Evolutionary conservation across 2,888 invertebrate species (phyloP).

Genomic region (Melieria crassipennis): DNA sequence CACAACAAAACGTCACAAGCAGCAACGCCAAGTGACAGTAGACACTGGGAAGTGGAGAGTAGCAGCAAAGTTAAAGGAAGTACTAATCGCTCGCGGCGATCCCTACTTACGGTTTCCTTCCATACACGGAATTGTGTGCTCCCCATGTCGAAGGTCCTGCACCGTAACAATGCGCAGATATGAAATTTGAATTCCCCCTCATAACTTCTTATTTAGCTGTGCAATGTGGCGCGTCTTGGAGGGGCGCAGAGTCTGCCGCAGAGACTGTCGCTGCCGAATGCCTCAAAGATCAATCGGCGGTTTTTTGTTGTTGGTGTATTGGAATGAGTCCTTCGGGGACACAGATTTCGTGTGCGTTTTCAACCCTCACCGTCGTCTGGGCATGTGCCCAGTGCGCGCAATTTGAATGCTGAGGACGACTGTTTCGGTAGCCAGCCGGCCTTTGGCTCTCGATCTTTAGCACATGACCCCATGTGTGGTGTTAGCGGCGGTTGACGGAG

Average conservation of each 20-base stretch:
- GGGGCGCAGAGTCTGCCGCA: constrained; percentile 13
- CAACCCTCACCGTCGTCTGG: background rate
- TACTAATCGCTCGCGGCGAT: constrained; percentile 24
- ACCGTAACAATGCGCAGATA: too few relatives aligned
- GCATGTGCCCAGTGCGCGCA: constrained; percentile 19
- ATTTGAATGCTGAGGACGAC: constrained; percentile 34
- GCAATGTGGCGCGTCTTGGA: constrained; percentile 4
- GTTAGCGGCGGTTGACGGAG: background rate
- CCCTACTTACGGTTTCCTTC: constrained; percentile 18
- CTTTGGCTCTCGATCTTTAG: constrained; percentile 18
- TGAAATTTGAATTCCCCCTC: background rate
- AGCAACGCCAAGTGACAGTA: constrained; percentile 2
- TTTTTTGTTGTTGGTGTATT: background rate
- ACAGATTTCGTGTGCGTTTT: constrained; percentile 7
- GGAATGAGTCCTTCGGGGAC: constrained; percentile 21
- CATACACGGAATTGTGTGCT: background rate
- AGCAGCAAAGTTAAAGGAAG: constrained; percentile 9
- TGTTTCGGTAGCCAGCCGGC: background rate
- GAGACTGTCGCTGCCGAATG: background rate
- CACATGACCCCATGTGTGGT: background rate
- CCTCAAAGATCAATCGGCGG: background rate
- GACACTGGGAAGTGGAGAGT: constrained; percentile 21
- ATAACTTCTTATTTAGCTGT: constrained; percentile 23
- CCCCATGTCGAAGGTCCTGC: constrained; percentile 26
- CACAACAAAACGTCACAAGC: background rate